Evolutionary conservation across 2,113 vertebrate species (phyloP).

Genomic region (Ranitomeya variabilis): DNA sequence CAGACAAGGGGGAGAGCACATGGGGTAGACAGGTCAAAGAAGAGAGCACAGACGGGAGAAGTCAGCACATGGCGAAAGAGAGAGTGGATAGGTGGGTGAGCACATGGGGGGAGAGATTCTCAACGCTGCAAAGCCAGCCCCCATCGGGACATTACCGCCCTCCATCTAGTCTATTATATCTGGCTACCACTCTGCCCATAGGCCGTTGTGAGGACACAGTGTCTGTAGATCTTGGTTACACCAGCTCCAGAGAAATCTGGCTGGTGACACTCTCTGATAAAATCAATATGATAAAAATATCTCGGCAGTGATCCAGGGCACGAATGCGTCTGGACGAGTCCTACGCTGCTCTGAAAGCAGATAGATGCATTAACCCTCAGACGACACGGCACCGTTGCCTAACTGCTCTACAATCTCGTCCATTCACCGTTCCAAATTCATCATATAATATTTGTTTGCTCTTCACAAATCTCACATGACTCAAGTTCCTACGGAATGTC

Average conservation of each 20-base stretch:
- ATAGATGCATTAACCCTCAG: background rate
- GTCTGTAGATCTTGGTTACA: background rate
- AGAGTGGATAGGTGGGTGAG: no score
- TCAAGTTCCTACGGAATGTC: background rate
- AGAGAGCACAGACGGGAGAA: no score
- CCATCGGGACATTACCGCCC: no score
- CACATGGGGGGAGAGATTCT: no score
- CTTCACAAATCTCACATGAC: background rate
- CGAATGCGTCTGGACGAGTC: slow-evolving; percentile 3
- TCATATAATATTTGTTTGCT: background rate
- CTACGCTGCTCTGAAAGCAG: background rate
- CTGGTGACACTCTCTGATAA: slow-evolving; percentile 1
- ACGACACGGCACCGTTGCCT: background rate
- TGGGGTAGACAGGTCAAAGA: no score
- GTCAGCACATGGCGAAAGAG: no score
- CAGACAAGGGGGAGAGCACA: no score
- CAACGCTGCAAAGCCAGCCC: no score
- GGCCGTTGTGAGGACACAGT: background rate
- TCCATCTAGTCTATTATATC: background rate
- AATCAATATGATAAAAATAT: slow-evolving; percentile 19
- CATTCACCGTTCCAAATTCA: background rate
- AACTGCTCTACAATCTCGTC: background rate
- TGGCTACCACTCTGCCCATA: background rate
- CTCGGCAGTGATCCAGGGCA: slow-evolving; percentile 1
- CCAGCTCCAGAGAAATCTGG: background rate